Conservation (phyloP, 2,113 vertebrate species). For the Salvelinus sp. region DNA sequence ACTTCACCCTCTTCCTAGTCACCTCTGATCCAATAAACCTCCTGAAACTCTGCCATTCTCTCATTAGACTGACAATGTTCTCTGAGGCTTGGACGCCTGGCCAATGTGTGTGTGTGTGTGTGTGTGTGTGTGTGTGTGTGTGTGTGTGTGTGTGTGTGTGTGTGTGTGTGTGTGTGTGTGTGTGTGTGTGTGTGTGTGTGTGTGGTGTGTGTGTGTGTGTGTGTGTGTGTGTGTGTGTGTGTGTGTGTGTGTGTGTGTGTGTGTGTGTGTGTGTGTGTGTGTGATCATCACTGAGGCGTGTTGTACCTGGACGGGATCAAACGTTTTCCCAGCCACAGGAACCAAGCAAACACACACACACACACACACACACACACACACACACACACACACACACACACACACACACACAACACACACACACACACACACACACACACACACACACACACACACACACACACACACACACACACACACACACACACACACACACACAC, state of each 20-base stretch:
- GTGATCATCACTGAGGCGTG: not conserved
- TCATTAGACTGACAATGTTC: constrained; percentile 58
- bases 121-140: constrained; percentile 12
- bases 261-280: constrained; percentile 17
- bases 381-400: too few species aligned
- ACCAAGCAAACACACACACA: too few species aligned
- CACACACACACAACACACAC: too few species aligned
- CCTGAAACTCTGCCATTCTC: constrained; percentile 54
- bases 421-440: too few species aligned
- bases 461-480: too few species aligned
- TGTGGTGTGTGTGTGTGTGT: too few species aligned
- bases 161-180: too few species aligned
- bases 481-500: not conserved
- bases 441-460: not conserved
- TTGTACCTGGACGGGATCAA: not conserved
- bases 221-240: too few species aligned
- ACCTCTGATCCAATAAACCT: constrained; percentile 58
- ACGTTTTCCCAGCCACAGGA: constrained; percentile 15
- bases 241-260: too few species aligned
- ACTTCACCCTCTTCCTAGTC: constrained; percentile 48
- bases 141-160: too few species aligned
- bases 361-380: too few species aligned
- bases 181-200: too few species aligned
- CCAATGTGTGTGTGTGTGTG: constrained; percentile 20
- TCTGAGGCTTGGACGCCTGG: constrained; percentile 47